These are phyloP conservation scores for Antrozous pallidus DNA, from an alignment of 2,797 vertebrate genomes.

Conservation along the genomic window DNA sequence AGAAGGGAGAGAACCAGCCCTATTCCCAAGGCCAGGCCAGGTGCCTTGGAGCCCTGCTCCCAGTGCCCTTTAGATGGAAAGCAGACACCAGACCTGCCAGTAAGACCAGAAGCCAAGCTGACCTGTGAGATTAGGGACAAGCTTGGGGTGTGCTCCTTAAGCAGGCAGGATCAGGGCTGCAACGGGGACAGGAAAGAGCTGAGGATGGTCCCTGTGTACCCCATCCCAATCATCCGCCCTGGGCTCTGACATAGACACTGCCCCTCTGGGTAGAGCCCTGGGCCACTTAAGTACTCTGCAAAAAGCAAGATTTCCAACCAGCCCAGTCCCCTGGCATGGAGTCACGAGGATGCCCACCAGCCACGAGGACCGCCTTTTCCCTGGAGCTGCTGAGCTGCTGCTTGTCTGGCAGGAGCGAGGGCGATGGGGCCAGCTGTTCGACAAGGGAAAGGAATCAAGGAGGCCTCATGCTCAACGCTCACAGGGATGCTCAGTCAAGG, in stretches of 20 bases:
- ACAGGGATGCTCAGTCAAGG: neutral
- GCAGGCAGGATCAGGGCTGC: neutral
- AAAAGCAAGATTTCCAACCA: neutral
- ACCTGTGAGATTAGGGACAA: neutral
- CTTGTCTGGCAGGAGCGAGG: neutral
- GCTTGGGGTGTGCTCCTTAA: neutral
- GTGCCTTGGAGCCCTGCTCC: neutral
- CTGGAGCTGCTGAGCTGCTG: neutral
- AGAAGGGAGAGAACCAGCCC: neutral
- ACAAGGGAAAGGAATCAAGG: neutral
- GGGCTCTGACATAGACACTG: neutral
- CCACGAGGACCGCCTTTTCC: rapidly evolving
- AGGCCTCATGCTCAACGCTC: neutral
- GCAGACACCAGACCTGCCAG: neutral
- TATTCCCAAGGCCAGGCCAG: neutral
- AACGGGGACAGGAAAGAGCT: neutral
- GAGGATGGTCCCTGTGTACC: neutral
- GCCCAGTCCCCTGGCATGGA: neutral
- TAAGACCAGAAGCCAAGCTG: neutral
- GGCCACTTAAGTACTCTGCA: neutral
- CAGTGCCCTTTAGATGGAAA: neutral
- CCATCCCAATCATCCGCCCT: neutral
- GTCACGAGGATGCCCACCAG: neutral
- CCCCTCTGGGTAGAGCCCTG: neutral
- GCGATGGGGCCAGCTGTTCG: neutral